Base-by-base conservation (phyloP, 2,888 invertebrate genomes). In the Odontomyia ornata region DNA sequence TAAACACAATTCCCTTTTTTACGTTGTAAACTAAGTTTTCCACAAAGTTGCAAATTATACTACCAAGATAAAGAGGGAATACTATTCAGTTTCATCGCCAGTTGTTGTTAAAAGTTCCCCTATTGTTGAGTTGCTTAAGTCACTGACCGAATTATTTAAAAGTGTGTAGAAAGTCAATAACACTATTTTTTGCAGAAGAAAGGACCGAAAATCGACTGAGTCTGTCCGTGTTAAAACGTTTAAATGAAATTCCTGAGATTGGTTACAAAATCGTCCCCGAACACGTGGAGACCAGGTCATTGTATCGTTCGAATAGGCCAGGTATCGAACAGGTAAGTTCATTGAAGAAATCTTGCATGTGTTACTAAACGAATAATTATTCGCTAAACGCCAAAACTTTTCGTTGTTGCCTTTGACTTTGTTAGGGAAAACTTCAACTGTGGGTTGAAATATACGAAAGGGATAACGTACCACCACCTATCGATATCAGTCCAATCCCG, bases 361-460 rank as follows among this genome's bases (percentile, higher is more conserved):
- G n/a, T n/a, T n/a, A n/a, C 36, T 36, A 36, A 9, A 9, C 36
- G 36, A 36, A 36, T 36, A 36, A 36, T 36, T 36, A 36, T 5
- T 5, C 9, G 3, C 9, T 36, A n/a, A 36, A 36, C 36, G 36
- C 9, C 36, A 5, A 5, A 5, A 36, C 9, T 9, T 9, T 36
- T 36, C 9, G 36, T 36, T 36, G 36, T 36, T 36, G 36, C 9
- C 9, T 36, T 36, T 52, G 13, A 47, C 30, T 72, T 28, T 15
- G 28, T 7, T 83, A 96, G 95, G 97, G 97, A 2, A 95, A 95
- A 87, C 84, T 97, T 71, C 95, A 96, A 85, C 88, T 97, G 88
- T 97, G 96, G 96, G 88, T 97, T 15, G 97, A 97, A 84, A 91
- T 97, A 84, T 96, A 94, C 83, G 92, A 93, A 56, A 87, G 88